These are phyloP conservation scores for Huso huso DNA, from an alignment of 2,797 vertebrate species.

Conservation along the genomic window DNA sequence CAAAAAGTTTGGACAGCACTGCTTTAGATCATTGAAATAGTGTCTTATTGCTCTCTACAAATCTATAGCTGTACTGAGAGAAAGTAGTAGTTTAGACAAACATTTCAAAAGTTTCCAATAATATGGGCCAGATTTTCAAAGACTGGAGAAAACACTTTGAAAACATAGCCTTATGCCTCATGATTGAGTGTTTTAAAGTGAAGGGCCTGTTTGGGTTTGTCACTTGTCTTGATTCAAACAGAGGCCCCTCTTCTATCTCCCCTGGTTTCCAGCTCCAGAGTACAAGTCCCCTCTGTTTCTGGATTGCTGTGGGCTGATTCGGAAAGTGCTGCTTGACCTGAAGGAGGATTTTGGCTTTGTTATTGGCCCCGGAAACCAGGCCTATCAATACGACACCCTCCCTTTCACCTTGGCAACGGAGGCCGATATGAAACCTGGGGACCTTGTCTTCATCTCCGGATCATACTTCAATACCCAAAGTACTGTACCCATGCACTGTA, in stretches of 20 bases:
- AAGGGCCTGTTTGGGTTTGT: no score
- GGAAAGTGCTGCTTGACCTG: conserved; percentile 15
- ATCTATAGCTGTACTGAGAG: no score
- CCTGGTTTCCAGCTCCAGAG: conserved; percentile 8
- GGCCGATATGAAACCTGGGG: conserved; percentile 21
- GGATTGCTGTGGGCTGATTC: conserved; percentile 24
- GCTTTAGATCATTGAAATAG: no score
- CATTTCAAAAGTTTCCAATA: no score
- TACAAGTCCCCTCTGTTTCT: conserved; percentile 19
- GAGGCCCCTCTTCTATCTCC: neutral
- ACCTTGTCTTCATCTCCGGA: conserved; percentile 28
- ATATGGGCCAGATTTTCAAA: no score
- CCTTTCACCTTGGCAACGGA: conserved; percentile 10
- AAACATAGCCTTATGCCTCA: no score
- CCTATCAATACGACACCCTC: conserved; percentile 24
- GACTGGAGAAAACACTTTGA: no score
- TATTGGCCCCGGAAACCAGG: conserved; percentile 21
- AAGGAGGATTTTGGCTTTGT: conserved; percentile 19
- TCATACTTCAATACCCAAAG: conserved; percentile 19
- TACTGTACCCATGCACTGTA: conserved; percentile 5
- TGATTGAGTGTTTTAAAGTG: no score
- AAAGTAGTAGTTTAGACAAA: no score
- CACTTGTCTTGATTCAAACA: no score
- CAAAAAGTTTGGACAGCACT: no score
- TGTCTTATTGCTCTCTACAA: no score